Conservation (phyloP, 2,888 invertebrate species). For the Eutolmus rufibarbis region DNA sequence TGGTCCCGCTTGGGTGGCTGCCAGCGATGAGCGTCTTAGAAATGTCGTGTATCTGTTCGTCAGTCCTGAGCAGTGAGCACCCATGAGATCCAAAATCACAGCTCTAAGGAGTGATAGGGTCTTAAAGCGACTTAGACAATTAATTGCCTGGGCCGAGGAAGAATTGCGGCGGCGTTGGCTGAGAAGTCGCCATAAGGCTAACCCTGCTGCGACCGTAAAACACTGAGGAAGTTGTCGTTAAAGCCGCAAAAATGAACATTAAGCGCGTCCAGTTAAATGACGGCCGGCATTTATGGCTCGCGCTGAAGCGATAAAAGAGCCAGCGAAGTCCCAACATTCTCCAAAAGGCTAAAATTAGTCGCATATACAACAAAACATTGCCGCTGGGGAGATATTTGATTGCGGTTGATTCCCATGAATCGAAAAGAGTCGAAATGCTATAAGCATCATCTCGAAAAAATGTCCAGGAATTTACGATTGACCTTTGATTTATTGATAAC, state of each 20-base stretch:
- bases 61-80: not conserved
- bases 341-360: not conserved
- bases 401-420: not conserved
- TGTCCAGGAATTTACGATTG: not conserved
- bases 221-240: not conserved
- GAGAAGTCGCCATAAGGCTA: not conserved
- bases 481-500: not conserved
- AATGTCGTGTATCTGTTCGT: not conserved
- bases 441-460: not conserved
- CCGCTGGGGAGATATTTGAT: not conserved
- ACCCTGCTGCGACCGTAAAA: not conserved
- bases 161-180: not conserved
- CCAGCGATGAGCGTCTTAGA: not conserved
- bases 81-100: not conserved
- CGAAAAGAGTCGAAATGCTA: not conserved
- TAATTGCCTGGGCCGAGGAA: not conserved
- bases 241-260: not conserved
- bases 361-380: not conserved
- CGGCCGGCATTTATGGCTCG: not conserved
- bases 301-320: not conserved
- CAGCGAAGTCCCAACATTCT: not conserved
- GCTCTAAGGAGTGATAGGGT: not conserved
- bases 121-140: not conserved
- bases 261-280: not conserved
- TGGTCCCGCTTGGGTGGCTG: not conserved